Conservation (phyloP, 2,113 vertebrate genomes). For the Procapra przewalskii region DNA sequence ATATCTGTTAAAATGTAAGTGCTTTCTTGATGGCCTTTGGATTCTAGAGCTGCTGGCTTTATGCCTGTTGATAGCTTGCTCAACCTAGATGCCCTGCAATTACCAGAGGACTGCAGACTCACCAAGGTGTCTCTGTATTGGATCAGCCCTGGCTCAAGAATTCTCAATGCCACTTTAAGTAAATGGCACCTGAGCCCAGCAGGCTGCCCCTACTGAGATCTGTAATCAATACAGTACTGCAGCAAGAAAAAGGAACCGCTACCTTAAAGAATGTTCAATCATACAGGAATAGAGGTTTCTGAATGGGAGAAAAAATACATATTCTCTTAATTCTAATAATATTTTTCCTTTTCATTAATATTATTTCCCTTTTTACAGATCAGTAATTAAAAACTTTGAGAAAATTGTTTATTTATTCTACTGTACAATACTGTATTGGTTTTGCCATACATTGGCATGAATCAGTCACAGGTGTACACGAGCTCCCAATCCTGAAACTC, state of each 20-base stretch:
- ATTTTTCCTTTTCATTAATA: not conserved
- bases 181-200: not conserved
- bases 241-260: not conserved
- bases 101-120: not conserved
- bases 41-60: not conserved
- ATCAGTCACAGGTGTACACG: no score
- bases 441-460: no score
- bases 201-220: not conserved
- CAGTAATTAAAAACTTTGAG: constrained; percentile 18
- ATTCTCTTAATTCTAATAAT: not conserved
- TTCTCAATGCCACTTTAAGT: not conserved
- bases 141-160: not conserved
- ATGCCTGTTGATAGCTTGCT: not conserved
- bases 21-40: not conserved
- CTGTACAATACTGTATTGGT: no score
- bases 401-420: not conserved
- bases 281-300: not conserved
- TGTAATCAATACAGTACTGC: not conserved
- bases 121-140: not conserved
- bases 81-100: not conserved
- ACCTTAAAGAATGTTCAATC: not conserved
- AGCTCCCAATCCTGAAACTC: no score
- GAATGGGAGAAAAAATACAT: not conserved
- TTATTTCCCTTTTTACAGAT: not conserved
- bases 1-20: constrained; percentile 10